Evolutionary conservation across 2,888 invertebrate genomes (phyloP), one percentile per base, ranked within the genome.

Genomic region (Noctua janthina): DNA sequence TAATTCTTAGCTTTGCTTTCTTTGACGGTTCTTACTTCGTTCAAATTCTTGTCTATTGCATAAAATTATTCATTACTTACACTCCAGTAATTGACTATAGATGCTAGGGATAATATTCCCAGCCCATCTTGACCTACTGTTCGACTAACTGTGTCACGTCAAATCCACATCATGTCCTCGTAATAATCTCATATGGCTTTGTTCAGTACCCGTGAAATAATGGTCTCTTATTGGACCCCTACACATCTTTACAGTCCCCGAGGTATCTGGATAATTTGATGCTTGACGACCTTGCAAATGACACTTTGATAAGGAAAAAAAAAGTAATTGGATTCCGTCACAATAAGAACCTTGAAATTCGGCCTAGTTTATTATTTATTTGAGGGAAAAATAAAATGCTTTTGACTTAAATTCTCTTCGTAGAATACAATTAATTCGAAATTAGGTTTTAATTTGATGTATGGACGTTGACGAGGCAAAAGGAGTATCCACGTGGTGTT

Each of bases 181-280:
- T 88, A 83, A 88, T 87, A 89, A 79, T 81, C 78, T 80, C 79
- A 74, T 77, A 81, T n/a, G 77, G 87, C 78, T 79, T 81, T 86
- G 88, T 85, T 84, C 88, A 80, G 43, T 72, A 59, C 74, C 86
- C 81, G 89, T 90, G 84, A 88, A 88, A 86, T 88, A 89, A 88
- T 83, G 79, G 87, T 43, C 86, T 64, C 71, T 77, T 80, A 86
- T 84, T 83, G 56, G 79, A 76, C 76, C 80, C 74, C 73, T 54
- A 83, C 78, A 76, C 74, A 77, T 84, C 79, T 64, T 54, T 80
- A 82, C 78, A 75, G 67, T 89, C 66, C 87, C 86, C 43, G 80
- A 81, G 89, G 87, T 81, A 79, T 76, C 66, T 80, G 72, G 69
- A 74, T 88, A 86, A 88, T 90, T 82, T 88, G 81, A 90, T 84